phyloP scores from a whole-genome alignment of 2,113 vertebrate species.

The Andinoacara biseriatus region DNA sequence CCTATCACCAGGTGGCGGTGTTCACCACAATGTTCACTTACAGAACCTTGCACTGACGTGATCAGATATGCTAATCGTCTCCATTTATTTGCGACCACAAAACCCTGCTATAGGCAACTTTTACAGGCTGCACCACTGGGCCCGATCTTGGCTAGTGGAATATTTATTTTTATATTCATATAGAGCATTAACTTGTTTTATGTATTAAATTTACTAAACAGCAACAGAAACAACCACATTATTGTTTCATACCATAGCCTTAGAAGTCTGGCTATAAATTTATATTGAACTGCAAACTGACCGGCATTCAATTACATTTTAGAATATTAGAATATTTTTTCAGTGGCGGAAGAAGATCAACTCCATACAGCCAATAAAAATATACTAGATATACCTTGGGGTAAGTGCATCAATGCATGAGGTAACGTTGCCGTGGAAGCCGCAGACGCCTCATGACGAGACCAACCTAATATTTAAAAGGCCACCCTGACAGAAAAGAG shows the following conservation, averaged over 20 bases:
- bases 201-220: not conserved
- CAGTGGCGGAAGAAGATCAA: not conserved
- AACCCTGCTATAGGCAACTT: not conserved
- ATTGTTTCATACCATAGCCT: not conserved
- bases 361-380: not conserved
- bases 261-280: not conserved
- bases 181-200: fast-evolving
- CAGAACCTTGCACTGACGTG: conserved; percentile 12
- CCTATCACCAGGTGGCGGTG: conserved; percentile 58
- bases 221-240: not conserved
- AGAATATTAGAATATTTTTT: not conserved
- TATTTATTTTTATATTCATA: not conserved
- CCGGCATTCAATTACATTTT: not conserved
- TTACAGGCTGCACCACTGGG: not conserved
- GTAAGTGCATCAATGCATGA: conserved; percentile 21
- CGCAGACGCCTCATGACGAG: conserved; percentile 70
- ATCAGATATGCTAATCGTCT: conserved; percentile 7
- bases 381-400: not conserved
- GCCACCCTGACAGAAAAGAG: conserved; percentile 51
- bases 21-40: conserved; percentile 13
- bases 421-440: conserved; percentile 80
- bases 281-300: not conserved
- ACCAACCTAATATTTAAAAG: conserved; percentile 64
- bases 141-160: fast-evolving
- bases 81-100: conserved; percentile 21